Percentiles rank a stretch among this genome's conserved stretches.
Conservation (phyloP, 2,888 invertebrate species). For the Tachystola acroxantha region DNA sequence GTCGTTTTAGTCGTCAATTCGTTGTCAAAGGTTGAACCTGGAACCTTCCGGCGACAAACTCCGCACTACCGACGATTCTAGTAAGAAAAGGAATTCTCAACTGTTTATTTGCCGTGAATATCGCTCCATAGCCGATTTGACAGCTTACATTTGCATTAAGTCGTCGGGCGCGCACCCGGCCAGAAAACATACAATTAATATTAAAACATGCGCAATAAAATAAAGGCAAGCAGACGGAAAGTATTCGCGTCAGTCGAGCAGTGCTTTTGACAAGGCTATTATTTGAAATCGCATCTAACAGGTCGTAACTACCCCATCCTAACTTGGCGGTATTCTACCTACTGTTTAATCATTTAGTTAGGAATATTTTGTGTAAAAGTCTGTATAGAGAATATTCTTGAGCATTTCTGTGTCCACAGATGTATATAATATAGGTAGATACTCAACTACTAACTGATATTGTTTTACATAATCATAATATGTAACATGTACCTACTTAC, state of each 20-base stretch:
- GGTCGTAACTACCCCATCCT: constrained; percentile 21
- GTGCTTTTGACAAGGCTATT: constrained; percentile 70
- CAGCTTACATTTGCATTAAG: constrained; percentile 54
- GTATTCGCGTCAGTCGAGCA: constrained; percentile 59
- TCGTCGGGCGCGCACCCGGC: constrained; percentile 40
- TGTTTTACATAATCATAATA: no score
- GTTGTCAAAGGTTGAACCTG: no score
- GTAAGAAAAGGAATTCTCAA: no score
- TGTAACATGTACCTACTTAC: no score
- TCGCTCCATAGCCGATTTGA: constrained; percentile 50
- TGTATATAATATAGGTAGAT: no score
- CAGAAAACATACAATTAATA: constrained; percentile 73
- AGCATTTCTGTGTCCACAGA: no score
- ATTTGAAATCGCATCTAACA: constrained; percentile 36
- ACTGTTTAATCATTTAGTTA: neutral
- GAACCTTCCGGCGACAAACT: no score
- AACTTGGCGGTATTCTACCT: neutral
- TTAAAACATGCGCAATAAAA: constrained; percentile 74
- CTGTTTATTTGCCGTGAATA: constrained; percentile 28
- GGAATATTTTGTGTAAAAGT: no score
- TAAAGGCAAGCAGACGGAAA: constrained; percentile 68
- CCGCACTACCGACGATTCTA: no score
- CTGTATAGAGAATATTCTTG: no score
- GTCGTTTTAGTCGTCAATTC: no score
- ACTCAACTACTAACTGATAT: no score